Evolutionary conservation across 2,113 vertebrate genomes (phyloP).

Genomic region (Pyrgilauda ruficollis): DNA sequence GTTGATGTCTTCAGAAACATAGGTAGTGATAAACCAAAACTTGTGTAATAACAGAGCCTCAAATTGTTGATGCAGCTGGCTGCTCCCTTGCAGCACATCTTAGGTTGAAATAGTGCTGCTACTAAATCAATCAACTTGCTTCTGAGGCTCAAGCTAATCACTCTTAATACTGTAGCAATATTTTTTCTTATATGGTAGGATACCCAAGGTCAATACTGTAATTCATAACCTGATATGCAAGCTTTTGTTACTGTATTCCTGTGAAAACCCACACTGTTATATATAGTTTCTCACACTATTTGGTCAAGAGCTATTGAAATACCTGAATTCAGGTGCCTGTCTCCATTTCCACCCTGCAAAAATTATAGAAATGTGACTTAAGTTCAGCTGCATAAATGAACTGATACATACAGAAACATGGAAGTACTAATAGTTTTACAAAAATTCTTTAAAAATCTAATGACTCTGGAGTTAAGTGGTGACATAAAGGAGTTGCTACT

Average conservation of each 20-base stretch:
- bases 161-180: neutral
- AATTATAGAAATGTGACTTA: neutral
- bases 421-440: neutral
- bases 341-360: neutral
- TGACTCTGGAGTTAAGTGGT: neutral
- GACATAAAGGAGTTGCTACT: neutral
- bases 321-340: neutral
- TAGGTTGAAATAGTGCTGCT: neutral
- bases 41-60: neutral
- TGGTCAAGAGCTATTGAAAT: neutral
- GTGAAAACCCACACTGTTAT: neutral
- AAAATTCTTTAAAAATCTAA: neutral
- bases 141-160: neutral
- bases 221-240: neutral
- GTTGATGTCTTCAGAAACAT: neutral
- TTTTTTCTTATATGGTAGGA: neutral
- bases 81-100: neutral
- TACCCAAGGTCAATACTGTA: neutral
- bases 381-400: neutral
- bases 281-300: accelerated
- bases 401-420: neutral
- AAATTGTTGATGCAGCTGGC: neutral
- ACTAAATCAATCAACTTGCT: neutral
- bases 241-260: neutral
- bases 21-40: neutral